Evolutionary conservation across 2,113 vertebrate species (phyloP).

Genomic region (Acrocephalus arundinaceus): DNA sequence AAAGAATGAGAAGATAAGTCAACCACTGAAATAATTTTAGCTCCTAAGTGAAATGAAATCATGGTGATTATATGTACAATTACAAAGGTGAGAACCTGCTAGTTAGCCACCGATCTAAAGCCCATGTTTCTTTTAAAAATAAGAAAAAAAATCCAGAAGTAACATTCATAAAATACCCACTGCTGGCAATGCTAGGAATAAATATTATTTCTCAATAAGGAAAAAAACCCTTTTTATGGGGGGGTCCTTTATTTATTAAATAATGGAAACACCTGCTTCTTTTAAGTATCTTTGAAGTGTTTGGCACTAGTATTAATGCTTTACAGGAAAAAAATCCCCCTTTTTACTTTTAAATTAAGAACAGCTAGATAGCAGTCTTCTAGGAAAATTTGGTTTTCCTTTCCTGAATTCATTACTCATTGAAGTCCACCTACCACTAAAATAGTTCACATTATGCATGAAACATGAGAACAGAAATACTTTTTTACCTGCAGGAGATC

Average conservation of each 20-base stretch:
- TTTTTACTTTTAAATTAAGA: not conserved
- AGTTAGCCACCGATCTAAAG: not conserved
- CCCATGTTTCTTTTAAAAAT: not conserved
- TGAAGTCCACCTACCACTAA: not conserved
- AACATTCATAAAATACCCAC: not conserved
- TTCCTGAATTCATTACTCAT: not conserved
- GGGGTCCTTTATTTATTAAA: not conserved
- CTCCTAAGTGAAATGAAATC: not conserved
- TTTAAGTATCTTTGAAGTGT: not conserved
- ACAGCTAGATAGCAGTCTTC: not conserved
- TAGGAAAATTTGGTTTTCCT: not conserved
- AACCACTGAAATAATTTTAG: not conserved
- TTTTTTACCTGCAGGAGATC: not conserved
- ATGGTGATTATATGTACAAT: not conserved
- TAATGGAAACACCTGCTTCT: not conserved
- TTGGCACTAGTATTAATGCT: not conserved
- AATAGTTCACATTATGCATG: not conserved
- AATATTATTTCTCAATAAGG: not conserved
- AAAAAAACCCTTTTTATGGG: not conserved
- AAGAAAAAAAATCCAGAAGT: not conserved
- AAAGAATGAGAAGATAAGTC: not conserved
- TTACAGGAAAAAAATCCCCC: not conserved
- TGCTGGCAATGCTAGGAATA: not conserved
- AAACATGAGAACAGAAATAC: not conserved
- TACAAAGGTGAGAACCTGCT: not conserved